Evolutionary conservation across 2,797 vertebrate genomes (phyloP), one percentile per base, ranked within the genome.

Genomic region (Ataeniobius toweri): DNA sequence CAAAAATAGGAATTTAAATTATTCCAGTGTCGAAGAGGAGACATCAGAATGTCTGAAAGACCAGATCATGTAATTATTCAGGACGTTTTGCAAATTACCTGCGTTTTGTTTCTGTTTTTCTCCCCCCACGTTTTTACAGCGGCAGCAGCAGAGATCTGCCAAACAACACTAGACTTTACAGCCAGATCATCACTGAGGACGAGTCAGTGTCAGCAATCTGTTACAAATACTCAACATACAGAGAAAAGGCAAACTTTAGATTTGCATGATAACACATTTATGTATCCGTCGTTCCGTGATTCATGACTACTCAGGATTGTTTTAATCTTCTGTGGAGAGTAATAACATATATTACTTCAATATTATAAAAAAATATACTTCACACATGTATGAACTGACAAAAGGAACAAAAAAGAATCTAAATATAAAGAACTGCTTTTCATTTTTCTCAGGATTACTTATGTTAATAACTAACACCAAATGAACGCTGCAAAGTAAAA

Each of bases 21-120:
- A 90, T 95, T 95, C 95, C 94, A 94, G 96, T 96, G 96, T 98
- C 97, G 97, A 96, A 97, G 95, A 97, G 95, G 94, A 96, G 96
- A 97, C 89, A 90, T 92, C 82, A 92, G 93, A 92, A 94, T 92
- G 92, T 86, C 92, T 81, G 80, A 83, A 91, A 89, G 93, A 95
- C 93, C 94, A 95, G 94, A 94, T 95, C 91, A 94, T 93, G 93
- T 93, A 94, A 94, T 94, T 94, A 86, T 89, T 83, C 83, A 89
- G 91, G 86, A 93, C 79, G 86, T 94, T 91, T 94, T 92, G 92
- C 94, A 94, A 94, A 92, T 92, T 95, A 94, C 92, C 94, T 93
- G 91, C 87, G 90, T 91, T 86, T 92, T 72, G 85, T 87, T 86
- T 88, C 24, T 41, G 9, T 46, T 44, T n/a, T 26, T 28, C 6